Conservation (phyloP, 2,888 invertebrate species). For the Hyposoter dolosus region DNA sequence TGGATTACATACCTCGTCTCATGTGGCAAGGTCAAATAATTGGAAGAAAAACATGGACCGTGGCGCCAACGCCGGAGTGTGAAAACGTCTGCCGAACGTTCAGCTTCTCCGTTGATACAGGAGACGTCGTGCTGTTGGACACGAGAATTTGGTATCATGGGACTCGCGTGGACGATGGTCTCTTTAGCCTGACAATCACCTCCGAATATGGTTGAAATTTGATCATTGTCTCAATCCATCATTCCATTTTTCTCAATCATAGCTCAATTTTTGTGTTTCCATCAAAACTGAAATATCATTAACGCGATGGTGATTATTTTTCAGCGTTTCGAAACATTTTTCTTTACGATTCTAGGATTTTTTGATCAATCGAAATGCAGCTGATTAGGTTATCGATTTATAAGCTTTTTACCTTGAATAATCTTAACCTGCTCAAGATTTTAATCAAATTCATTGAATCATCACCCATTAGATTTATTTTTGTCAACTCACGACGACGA, state of each 20-base stretch:
- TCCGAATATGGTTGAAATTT: conserved; percentile 93
- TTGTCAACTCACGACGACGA: not conserved
- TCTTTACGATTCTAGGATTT: not conserved
- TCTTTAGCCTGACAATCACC: conserved; percentile 94
- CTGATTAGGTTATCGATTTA: too few relatives aligned
- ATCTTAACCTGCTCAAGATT: too few relatives aligned
- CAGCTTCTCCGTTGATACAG: conserved; percentile 92
- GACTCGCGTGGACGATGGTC: conserved; percentile 92
- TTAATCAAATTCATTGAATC: too few relatives aligned
- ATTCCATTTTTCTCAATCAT: not conserved
- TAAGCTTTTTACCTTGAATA: too few relatives aligned
- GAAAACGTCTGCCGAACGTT: conserved; percentile 91
- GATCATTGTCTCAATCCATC: not conserved
- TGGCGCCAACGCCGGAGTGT: conserved; percentile 95
- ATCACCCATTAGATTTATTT: not conserved
- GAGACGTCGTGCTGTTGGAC: conserved; percentile 96
- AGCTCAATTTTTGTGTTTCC: not conserved
- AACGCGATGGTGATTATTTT: not conserved
- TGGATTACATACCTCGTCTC: conserved; percentile 95
- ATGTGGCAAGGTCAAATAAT: conserved; percentile 97
- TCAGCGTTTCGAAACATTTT: not conserved
- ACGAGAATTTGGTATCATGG: conserved; percentile 97
- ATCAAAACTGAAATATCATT: not conserved
- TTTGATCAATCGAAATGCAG: not conserved
- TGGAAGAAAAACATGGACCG: conserved; percentile 94